These are phyloP conservation scores for Axis porcinus DNA, from an alignment of 2,113 vertebrate species.

Conservation along the genomic window DNA sequence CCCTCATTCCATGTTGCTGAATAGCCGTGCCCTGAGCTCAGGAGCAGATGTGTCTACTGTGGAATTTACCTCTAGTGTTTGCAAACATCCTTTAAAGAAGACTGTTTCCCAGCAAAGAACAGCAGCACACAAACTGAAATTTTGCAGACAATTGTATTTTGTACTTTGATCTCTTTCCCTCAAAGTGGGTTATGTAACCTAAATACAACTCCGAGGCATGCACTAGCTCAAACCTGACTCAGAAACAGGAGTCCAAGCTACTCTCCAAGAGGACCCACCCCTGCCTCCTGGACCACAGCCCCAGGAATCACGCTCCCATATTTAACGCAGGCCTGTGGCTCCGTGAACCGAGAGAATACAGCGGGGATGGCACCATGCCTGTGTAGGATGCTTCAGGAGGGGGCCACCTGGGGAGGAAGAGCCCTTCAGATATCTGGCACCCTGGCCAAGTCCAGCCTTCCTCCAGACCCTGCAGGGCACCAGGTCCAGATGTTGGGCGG, in stretches of 20 bases:
- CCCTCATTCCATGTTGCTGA: neutral
- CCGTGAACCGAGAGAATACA: neutral
- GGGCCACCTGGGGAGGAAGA: neutral
- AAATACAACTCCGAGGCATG: neutral
- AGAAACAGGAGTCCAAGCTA: neutral
- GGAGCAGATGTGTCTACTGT: neutral
- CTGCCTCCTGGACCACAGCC: neutral
- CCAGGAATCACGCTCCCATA: neutral
- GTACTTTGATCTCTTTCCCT: neutral
- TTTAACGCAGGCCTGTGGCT: neutral
- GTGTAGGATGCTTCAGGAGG: neutral
- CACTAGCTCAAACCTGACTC: neutral
- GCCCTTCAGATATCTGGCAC: rapidly evolving
- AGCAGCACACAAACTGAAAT: neutral
- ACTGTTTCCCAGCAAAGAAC: neutral
- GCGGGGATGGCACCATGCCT: rapidly evolving
- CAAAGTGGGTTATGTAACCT: neutral
- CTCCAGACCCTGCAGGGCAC: neutral
- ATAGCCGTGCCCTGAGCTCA: neutral
- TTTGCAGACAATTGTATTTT: neutral
- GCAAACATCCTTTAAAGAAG: neutral
- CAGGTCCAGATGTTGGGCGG: neutral
- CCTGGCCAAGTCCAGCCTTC: neutral
- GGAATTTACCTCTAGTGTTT: neutral
- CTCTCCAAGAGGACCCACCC: neutral